These are phyloP conservation scores for Nymphalis io DNA, from an alignment of 1,140 invertebrate genomes.

Conservation along the genomic window DNA sequence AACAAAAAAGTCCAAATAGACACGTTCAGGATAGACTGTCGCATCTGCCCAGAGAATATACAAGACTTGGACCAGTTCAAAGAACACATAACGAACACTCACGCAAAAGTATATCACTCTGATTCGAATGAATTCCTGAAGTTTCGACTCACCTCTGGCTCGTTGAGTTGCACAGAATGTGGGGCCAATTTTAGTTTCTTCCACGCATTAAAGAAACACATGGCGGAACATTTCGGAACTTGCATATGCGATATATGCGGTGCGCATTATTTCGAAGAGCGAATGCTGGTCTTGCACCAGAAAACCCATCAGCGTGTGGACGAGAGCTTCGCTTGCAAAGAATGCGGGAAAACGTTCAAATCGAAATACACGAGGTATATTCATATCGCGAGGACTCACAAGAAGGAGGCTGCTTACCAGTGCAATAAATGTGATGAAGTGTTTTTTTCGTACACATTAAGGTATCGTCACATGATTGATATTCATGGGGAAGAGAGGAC, in stretches of 20 bases:
- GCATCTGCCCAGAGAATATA: conserved; percentile 55
- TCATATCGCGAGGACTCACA: conserved; percentile 59
- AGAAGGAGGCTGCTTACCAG: conserved; percentile 63
- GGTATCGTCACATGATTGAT: conserved; percentile 68
- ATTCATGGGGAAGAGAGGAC: conserved; percentile 56
- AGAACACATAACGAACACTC: conserved; percentile 47
- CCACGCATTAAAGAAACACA: conserved; percentile 70
- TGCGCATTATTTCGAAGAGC: conserved; percentile 69
- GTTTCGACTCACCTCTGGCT: conserved; percentile 52
- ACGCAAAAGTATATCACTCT: conserved; percentile 44
- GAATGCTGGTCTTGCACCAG: conserved; percentile 65
- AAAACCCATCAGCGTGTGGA: conserved; percentile 56
- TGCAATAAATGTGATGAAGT: conserved; percentile 68
- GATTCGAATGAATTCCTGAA: conserved; percentile 55
- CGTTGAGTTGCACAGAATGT: conserved; percentile 57
- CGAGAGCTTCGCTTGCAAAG: conserved; percentile 55
- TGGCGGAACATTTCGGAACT: conserved; percentile 70
- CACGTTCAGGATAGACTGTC: conserved; percentile 58
- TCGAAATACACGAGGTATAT: conserved; percentile 66
- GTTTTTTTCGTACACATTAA: conserved; percentile 59
- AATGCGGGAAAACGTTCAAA: conserved; percentile 69
- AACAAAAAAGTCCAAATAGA: conserved; percentile 64
- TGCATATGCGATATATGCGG: conserved; percentile 69
- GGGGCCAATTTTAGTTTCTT: conserved; percentile 54
- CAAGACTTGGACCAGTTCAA: conserved; percentile 53